These are phyloP conservation scores for Orbicella faveolata DNA, from an alignment of 64 coral and sea anemone genomes.

Conservation along the genomic window DNA sequence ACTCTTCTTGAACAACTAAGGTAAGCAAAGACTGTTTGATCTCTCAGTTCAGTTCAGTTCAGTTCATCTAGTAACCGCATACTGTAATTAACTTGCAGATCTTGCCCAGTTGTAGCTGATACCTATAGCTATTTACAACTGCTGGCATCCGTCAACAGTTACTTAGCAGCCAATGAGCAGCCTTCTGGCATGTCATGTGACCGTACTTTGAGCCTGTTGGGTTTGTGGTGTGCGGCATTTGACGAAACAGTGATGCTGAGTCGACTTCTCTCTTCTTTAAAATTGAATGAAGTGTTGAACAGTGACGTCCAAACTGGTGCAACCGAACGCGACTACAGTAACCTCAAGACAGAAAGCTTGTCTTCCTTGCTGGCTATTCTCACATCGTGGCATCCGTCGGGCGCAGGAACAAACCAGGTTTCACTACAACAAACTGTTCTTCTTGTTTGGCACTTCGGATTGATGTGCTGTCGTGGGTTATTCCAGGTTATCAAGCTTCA, in stretches of 20 bases:
- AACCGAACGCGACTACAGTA: not conserved
- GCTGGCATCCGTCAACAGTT: slow-evolving; percentile 1
- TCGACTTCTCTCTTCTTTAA: not conserved
- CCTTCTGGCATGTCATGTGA: slow-evolving; percentile 3
- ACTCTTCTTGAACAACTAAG: slow-evolving; percentile 38
- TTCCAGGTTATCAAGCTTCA: no score
- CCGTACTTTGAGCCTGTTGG: slow-evolving; percentile 1
- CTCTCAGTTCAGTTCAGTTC: not conserved
- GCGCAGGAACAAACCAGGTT: not conserved
- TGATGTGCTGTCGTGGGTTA: not conserved
- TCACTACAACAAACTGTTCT: not conserved
- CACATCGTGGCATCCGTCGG: not conserved
- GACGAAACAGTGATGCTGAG: not conserved
- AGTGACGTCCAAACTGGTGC: not conserved
- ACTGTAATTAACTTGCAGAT: slow-evolving; percentile 10
- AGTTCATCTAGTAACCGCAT: not conserved
- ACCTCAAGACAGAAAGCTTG: not conserved
- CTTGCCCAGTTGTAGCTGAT: not conserved
- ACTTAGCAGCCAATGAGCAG: slow-evolving; percentile 1
- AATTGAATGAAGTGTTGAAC: not conserved
- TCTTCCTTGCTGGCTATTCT: not conserved
- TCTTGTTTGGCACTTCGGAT: slow-evolving; percentile 25
- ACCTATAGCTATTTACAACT: slow-evolving; percentile 1
- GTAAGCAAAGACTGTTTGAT: not conserved
- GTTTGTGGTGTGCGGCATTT: slow-evolving; percentile 33